A percentile compares a stretch with the other conserved stretches of the same genome.
Conservation (phyloP, 1,140 invertebrate species). For the Halotydeus destructor region DNA sequence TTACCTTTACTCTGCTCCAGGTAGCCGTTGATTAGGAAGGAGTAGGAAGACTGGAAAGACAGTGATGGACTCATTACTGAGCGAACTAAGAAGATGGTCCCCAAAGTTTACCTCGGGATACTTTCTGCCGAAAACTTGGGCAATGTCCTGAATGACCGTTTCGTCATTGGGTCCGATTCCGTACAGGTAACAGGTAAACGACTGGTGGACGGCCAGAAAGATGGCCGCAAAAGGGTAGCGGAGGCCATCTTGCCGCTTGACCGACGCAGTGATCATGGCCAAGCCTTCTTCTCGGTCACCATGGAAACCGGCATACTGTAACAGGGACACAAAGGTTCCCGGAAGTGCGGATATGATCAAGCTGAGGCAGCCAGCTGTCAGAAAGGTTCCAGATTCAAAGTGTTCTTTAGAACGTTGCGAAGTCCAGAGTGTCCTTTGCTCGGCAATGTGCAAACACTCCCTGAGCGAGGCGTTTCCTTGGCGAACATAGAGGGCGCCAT, state of each 20-base stretch:
- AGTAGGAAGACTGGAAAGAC: too few species aligned
- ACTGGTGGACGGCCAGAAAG: conserved; percentile 57
- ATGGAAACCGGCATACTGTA: conserved; percentile 87
- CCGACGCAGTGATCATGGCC: conserved; percentile 46
- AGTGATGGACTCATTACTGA: too few species aligned
- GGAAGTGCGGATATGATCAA: conserved; percentile 51
- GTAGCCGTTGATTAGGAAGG: too few species aligned
- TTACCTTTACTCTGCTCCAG: too few species aligned
- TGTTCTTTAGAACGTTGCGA: conserved; percentile 37
- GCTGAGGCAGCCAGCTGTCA: conserved; percentile 85
- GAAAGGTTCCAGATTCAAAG: conserved; percentile 83
- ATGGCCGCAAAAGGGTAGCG: conserved; percentile 65
- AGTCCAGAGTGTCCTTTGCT: conserved; percentile 46
- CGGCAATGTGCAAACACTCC: conserved; percentile 62
- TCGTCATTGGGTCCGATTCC: conserved; percentile 54
- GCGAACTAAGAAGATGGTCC: too few species aligned
- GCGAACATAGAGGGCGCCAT: conserved; percentile 76
- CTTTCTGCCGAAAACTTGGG: too few species aligned
- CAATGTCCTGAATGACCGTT: too few species aligned
- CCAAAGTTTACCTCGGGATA: too few species aligned
- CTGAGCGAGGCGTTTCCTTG: conserved; percentile 78
- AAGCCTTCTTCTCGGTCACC: conserved; percentile 65
- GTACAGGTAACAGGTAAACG: conserved; percentile 58
- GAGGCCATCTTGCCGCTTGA: conserved; percentile 41
- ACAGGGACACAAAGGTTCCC: conserved; percentile 53